Conservation (phyloP, 1,140 invertebrate genomes). For the Mylabris phalerata region DNA sequence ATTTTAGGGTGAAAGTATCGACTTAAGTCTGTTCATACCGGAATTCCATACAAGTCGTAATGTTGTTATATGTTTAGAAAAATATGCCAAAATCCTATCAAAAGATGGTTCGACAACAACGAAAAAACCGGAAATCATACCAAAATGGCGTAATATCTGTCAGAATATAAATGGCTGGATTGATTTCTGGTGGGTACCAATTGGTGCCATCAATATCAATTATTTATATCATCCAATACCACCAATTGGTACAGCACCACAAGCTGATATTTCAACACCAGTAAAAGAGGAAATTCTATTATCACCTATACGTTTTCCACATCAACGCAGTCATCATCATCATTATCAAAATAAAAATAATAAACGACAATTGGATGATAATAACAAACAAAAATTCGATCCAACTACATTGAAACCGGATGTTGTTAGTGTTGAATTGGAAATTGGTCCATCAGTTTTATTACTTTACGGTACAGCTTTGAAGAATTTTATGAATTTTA, state of each 20-base stretch:
- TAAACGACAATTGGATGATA: conserved; percentile 45
- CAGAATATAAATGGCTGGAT: conserved; percentile 81
- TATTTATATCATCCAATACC: conserved; percentile 90
- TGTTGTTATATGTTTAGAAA: conserved; percentile 76
- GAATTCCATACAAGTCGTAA: conserved; percentile 83
- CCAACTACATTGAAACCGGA: conserved; percentile 76
- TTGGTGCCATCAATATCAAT: conserved; percentile 82
- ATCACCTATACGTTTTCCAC: conserved; percentile 83
- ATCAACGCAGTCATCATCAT: conserved; percentile 46
- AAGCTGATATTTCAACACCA: conserved; percentile 86
- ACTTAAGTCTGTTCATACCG: conserved; percentile 82
- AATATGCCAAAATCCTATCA: conserved; percentile 79
- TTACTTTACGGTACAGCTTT: conserved; percentile 86
- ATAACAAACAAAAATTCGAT: conserved; percentile 67
- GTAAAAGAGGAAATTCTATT: conserved; percentile 89
- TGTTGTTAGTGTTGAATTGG: conserved; percentile 81
- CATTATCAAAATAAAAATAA: background rate
- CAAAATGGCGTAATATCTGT: conserved; percentile 84
- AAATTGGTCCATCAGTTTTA: conserved; percentile 87
- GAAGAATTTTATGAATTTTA: conserved; percentile 79
- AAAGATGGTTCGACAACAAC: conserved; percentile 60
- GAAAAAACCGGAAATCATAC: conserved; percentile 49
- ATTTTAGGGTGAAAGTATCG: conserved; percentile 76
- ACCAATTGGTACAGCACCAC: conserved; percentile 74
- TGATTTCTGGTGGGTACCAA: conserved; percentile 92